Base-by-base conservation (phyloP, 2,888 invertebrate species). In the Leptura quadrifasciata region DNA sequence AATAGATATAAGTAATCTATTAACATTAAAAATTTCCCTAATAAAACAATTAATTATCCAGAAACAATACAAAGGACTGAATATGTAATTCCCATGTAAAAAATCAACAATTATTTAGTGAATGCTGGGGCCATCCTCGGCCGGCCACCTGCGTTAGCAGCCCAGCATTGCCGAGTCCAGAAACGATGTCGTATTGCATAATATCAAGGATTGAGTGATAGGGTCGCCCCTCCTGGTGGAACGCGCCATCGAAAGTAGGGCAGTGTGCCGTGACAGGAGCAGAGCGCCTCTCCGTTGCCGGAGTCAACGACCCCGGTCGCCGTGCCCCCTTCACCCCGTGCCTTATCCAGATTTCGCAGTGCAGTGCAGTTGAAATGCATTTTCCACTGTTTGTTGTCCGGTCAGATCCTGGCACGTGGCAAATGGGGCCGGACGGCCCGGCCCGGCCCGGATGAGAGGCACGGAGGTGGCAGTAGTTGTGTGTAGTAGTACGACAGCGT, bases 191-290 rank as follows among this genome's bases (percentile, higher is more conserved):
- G 75, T 79, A 79, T 77, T 79, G 77, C 77, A 80, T 79, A 79
- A 77, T 71, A 71, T 71, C 71, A 52, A 60, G 61, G 71, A 78
- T 78, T 71, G 75, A 79, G 82, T 78, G 82, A 82, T 82, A 75
- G 80, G 79, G 80, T 78, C 80, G 79, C 82, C 83, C 83, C 79
- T 81, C 78, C 79, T 73, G 79, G 80, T 80, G 81, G 82, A 78
- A 81, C 81, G 83, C 82, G 82, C 78, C 79, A 77, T 78, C 83
- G 79, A 76, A 88, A 86, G 82, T 88, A 84, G 88, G 88, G 84
- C 87, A 88, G 86, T 88, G 86, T 87, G 88, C 84, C 88, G 83
- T 82, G 83, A 77, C 82, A 80, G 81, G 79, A 69, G 74, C 72
- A 64, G 63, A 73, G 67, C 72, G 72, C 76, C 79, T 82, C 82